These are phyloP conservation scores for Lepidocolaptes lacrymiger DNA, from an alignment of 2,797 vertebrate species.

Conservation along the genomic window DNA sequence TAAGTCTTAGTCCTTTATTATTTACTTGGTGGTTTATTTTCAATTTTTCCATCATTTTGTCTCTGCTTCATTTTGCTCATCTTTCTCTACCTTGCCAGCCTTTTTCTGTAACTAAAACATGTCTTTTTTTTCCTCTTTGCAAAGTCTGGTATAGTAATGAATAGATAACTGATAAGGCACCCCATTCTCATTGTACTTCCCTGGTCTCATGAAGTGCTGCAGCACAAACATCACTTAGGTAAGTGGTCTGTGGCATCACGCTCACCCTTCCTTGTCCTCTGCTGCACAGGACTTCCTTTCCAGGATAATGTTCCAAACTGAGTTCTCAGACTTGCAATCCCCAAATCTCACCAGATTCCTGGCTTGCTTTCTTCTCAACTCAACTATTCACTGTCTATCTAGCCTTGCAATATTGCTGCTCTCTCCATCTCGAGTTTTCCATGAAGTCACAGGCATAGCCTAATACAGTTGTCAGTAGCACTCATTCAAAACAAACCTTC, in stretches of 20 bases:
- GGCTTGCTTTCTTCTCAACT: neutral
- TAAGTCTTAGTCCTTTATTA: neutral
- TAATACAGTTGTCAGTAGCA: neutral
- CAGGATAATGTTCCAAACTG: neutral
- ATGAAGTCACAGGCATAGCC: neutral
- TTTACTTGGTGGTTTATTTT: neutral
- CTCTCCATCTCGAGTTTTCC: neutral
- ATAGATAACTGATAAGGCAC: neutral
- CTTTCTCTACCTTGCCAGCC: neutral
- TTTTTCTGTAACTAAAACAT: neutral
- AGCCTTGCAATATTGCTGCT: neutral
- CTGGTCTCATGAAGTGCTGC: neutral
- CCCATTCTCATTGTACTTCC: neutral
- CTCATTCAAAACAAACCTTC: neutral
- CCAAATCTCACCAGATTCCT: neutral
- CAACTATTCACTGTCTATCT: neutral
- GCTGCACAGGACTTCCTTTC: accelerated
- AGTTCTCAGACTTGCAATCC: neutral
- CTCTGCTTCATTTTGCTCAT: neutral
- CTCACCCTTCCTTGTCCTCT: neutral
- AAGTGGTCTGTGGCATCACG: neutral
- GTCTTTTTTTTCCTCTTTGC: neutral
- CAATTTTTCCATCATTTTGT: neutral
- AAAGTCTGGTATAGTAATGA: neutral
- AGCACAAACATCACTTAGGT: neutral